phyloP scores from a whole-genome alignment of 1,140 invertebrate species.

The Ladona fulva region DNA sequence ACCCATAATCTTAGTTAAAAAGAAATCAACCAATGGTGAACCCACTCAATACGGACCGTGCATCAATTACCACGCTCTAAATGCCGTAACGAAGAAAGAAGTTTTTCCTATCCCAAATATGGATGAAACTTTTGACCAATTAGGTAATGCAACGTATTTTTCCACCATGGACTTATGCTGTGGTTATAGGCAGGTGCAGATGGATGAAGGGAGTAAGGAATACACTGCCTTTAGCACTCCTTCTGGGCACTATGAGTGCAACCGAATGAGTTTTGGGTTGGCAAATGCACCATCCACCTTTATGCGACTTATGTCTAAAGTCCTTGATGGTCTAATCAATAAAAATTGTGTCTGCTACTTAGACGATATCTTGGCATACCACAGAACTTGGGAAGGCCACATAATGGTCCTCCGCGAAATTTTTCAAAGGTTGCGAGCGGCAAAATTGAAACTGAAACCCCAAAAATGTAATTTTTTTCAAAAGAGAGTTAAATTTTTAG shows the following conservation, averaged over 20 bases:
- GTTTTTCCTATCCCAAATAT: constrained; percentile 35
- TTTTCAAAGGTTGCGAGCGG: background rate
- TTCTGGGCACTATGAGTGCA: constrained; percentile 26
- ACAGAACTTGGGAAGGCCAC: background rate
- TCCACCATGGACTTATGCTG: constrained; percentile 29
- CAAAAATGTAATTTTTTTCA: constrained; percentile 14
- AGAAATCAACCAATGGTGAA: background rate
- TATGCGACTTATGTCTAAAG: constrained; percentile 19
- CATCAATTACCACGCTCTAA: background rate
- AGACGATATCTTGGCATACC: background rate
- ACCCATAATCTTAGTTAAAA: background rate
- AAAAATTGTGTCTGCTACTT: background rate
- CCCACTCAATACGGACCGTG: background rate
- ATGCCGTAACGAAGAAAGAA: background rate
- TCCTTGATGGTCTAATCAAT: constrained; percentile 1
- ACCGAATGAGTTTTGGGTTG: constrained; percentile 28
- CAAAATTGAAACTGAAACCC: background rate
- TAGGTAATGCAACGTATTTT: constrained; percentile 32
- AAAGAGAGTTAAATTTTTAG: background rate
- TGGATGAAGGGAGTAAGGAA: constrained; percentile 21
- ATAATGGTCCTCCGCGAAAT: background rate
- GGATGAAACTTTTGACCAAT: constrained; percentile 36
- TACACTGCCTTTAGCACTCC: constrained; percentile 30
- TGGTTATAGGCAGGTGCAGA: constrained; percentile 21
- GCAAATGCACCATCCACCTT: constrained; percentile 25